Percentiles rank a stretch among this genome's conserved stretches.
Conservation (phyloP, 2,888 invertebrate species). For the Tetranychus truncatus region DNA sequence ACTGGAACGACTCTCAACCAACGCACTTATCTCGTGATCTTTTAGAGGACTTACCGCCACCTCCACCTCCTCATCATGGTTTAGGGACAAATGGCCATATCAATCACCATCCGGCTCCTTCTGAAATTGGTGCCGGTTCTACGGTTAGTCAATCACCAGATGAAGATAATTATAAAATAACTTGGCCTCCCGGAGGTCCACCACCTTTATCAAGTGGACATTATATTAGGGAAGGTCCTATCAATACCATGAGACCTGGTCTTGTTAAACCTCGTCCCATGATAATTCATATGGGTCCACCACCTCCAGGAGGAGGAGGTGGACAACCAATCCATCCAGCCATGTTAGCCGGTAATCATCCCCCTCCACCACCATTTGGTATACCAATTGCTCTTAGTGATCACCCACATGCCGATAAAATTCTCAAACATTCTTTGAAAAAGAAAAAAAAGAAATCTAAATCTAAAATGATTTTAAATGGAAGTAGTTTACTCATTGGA, state of each 20-base stretch:
- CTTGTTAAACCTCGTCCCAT: constrained; percentile 1
- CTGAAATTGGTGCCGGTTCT: constrained; percentile 34
- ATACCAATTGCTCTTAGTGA: constrained; percentile 8
- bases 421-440: constrained; percentile 6
- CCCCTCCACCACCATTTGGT: constrained; percentile 13
- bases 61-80: constrained; percentile 15
- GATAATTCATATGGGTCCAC: constrained; percentile 5
- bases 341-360: constrained; percentile 8
- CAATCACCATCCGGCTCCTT: constrained; percentile 26
- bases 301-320: constrained; percentile 1
- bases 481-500: not conserved
- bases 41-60: constrained; percentile 13
- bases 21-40: constrained; percentile 8
- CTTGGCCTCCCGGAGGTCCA: constrained; percentile 41
- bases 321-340: not conserved
- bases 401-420: constrained; percentile 8
- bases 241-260: constrained; percentile 8
- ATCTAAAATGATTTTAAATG: not conserved
- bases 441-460: constrained; percentile 11
- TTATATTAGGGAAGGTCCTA: constrained; percentile 5
- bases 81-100: not conserved
- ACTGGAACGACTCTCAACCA: not conserved
- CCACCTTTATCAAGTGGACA: constrained; percentile 18
- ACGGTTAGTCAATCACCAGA: constrained; percentile 28
- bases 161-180: constrained; percentile 59